Percentiles rank a stretch among this genome's conserved stretches.
Conservation (phyloP, 1,140 invertebrate species). For the Araneus ventricosus region DNA sequence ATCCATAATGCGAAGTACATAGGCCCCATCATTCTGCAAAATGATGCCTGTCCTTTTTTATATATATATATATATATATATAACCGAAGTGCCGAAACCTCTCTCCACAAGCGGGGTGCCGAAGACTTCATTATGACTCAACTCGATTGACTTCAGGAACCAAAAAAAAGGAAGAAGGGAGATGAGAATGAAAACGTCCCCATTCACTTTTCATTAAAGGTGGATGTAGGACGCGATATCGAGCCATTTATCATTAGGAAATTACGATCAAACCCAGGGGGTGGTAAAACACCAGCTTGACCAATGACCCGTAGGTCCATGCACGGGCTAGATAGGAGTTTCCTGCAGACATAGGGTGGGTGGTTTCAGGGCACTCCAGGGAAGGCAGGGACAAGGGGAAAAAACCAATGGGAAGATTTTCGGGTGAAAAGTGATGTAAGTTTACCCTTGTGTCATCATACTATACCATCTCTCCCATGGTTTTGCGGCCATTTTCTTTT, state of each 20-base stretch:
- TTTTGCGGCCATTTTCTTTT: no score
- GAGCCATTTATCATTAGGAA: constrained; percentile 59
- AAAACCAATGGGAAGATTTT: not conserved
- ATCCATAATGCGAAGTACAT: no score
- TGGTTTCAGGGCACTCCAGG: constrained; percentile 37
- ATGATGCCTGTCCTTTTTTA: no score
- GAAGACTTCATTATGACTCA: constrained; percentile 4
- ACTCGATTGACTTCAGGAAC: not conserved
- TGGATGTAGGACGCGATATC: constrained; percentile 13
- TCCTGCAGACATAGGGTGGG: not conserved
- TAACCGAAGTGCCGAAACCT: no score
- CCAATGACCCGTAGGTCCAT: constrained; percentile 59
- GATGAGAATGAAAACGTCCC: constrained; percentile 11
- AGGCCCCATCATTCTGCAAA: no score
- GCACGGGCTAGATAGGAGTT: constrained; percentile 40
- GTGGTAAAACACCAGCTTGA: constrained; percentile 49
- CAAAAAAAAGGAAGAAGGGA: not conserved
- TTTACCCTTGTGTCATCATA: not conserved
- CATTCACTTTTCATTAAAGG: constrained; percentile 38
- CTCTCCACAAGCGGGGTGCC: not conserved
- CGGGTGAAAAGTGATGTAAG: constrained; percentile 12
- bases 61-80: no score
- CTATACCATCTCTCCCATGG: not conserved
- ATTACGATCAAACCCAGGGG: constrained; percentile 26
- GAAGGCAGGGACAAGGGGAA: not conserved